A percentile compares a stretch with the other conserved stretches of the same genome.
Evolutionary conservation across 2,113 vertebrate species (phyloP).

Genomic region (Sterrhoptilus dennistouni): DNA sequence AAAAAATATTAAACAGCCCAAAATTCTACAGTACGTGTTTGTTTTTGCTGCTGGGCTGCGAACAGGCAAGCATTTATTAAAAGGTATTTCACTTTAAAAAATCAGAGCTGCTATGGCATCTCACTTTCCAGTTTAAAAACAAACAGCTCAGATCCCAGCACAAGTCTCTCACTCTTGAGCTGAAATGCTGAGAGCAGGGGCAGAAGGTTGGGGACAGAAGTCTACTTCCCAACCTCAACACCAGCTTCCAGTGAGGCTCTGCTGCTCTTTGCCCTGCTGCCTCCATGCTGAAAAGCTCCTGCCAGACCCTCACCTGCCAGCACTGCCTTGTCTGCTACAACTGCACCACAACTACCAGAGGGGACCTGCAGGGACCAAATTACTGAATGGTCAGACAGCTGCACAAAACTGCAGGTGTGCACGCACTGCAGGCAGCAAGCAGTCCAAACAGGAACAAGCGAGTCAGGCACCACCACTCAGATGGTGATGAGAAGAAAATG

Average conservation of each 20-base stretch:
- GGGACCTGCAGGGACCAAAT: neutral
- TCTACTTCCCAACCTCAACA: neutral
- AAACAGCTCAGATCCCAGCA: neutral
- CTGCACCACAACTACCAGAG: neutral
- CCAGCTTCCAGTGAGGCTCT: neutral
- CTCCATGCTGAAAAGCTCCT: neutral
- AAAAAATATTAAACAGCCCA: neutral
- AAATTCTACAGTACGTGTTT: neutral
- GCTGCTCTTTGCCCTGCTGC: neutral
- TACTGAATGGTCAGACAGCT: neutral
- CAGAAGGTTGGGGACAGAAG: neutral
- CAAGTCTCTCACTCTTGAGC: neutral
- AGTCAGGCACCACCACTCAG: rapidly evolving
- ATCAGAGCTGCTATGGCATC: neutral
- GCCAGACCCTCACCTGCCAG: neutral
- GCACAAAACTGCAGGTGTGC: neutral
- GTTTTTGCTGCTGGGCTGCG: neutral
- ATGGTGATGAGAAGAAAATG: neutral
- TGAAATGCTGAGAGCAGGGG: neutral
- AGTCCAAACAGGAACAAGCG: neutral
- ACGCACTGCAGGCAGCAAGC: neutral
- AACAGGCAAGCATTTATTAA: conserved; percentile 17
- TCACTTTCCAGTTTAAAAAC: neutral
- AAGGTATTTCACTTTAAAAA: neutral
- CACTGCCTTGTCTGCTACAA: neutral